Evolutionary conservation across 2,113 vertebrate genomes (phyloP).

Genomic region (Lycocorax pyrrhopterus): DNA sequence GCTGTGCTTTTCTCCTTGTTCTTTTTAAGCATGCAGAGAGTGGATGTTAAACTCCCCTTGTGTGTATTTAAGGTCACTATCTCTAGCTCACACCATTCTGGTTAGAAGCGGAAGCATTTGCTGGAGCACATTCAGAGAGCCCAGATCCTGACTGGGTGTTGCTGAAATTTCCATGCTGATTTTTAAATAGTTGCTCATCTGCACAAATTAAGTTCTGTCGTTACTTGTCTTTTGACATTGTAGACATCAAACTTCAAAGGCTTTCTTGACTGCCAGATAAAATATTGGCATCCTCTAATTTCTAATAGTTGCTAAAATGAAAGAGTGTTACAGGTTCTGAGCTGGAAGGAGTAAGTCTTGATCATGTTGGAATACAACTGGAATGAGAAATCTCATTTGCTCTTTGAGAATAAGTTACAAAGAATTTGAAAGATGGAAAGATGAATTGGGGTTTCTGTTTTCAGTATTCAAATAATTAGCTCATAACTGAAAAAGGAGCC

Average conservation of each 20-base stretch:
- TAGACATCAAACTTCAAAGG: slow-evolving; percentile 32
- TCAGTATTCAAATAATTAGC: not conserved
- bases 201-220: slow-evolving; percentile 1
- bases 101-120: not conserved
- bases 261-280: slow-evolving; percentile 1
- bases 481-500: not conserved
- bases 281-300: slow-evolving; percentile 22
- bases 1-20: not conserved
- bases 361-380: not conserved
- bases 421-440: not conserved
- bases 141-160: not conserved
- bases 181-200: slow-evolving; percentile 16
- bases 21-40: not conserved
- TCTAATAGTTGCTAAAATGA: not conserved
- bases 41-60: not conserved
- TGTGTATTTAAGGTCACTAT: not conserved
- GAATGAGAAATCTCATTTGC: slow-evolving; percentile 11
- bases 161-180: slow-evolving; percentile 5
- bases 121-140: not conserved
- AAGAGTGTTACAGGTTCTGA: not conserved
- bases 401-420: slow-evolving; percentile 11
- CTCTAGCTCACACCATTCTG: not conserved
- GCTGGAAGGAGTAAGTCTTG: not conserved
- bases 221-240: slow-evolving; percentile 27
- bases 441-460: not conserved